A percentile compares a stretch with the other conserved stretches of the same genome.
phyloP scores from a whole-genome alignment of 2,888 invertebrate species.

The Mythimna ferrago region DNA sequence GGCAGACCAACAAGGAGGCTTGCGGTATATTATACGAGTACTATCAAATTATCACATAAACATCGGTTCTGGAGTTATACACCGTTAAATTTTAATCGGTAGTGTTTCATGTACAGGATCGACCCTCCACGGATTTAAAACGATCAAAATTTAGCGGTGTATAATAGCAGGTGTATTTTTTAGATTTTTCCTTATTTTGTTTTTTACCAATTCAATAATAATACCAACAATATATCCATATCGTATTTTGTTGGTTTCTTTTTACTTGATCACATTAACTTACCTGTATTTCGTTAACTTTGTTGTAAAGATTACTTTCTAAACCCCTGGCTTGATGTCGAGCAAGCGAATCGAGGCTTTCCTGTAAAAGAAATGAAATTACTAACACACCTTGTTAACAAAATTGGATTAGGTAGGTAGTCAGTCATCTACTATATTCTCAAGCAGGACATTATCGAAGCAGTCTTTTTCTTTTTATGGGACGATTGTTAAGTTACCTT shows the following conservation, averaged over 20 bases:
- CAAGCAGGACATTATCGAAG: too few species aligned
- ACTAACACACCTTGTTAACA: neutral
- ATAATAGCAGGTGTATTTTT: neutral
- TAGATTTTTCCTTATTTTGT: neutral
- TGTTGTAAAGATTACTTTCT: slow-evolving; percentile 96
- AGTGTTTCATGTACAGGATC: too few species aligned
- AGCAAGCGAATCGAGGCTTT: slow-evolving; percentile 95
- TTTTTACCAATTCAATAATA: neutral
- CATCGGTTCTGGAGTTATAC: too few species aligned
- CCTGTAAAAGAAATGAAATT: slow-evolving; percentile 87
- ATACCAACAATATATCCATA: too few species aligned
- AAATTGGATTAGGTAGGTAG: neutral
- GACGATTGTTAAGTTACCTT: too few species aligned
- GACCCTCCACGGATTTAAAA: too few species aligned
- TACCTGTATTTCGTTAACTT: slow-evolving; percentile 96
- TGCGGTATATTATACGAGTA: too few species aligned
- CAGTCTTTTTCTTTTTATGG: too few species aligned
- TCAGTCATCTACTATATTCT: neutral
- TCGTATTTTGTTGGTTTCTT: neutral
- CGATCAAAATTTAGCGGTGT: too few species aligned
- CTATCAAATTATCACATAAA: too few species aligned
- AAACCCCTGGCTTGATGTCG: slow-evolving; percentile 95
- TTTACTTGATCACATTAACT: slow-evolving; percentile 36
- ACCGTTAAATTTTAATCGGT: too few species aligned
- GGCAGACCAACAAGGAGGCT: too few species aligned